Percentiles rank a stretch among this genome's conserved stretches.
phyloP scores from a whole-genome alignment of 2,113 vertebrate species.

The Campylomormyrus tamandua region DNA sequence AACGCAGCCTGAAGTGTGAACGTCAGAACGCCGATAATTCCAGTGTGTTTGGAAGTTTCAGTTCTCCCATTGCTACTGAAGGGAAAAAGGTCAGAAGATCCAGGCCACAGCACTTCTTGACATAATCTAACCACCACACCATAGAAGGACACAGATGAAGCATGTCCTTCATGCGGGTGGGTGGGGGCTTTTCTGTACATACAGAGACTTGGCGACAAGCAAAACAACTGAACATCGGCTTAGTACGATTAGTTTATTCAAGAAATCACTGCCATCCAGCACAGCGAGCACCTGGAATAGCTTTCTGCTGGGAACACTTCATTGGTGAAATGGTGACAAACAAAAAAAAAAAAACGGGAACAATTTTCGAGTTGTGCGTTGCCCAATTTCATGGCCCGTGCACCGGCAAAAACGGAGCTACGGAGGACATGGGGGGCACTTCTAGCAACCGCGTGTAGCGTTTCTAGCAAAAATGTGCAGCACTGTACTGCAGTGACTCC shows the following conservation, averaged over 20 bases:
- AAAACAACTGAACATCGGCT: background rate
- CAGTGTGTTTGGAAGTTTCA: background rate
- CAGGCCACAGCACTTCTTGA: background rate
- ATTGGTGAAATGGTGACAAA: background rate
- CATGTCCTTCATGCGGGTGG: background rate
- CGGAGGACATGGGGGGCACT: background rate
- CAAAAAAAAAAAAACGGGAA: background rate
- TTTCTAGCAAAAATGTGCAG: background rate
- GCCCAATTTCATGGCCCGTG: background rate
- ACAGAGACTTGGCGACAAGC: background rate
- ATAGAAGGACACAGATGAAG: background rate
- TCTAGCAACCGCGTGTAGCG: background rate
- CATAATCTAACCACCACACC: background rate
- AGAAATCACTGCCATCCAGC: conserved; percentile 4
- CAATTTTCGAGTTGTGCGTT: background rate
- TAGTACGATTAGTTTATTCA: conserved; percentile 23
- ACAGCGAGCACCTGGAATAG: background rate
- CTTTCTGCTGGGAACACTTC: background rate
- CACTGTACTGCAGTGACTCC: background rate
- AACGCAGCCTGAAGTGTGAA: background rate
- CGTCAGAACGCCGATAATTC: background rate
- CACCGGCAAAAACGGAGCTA: background rate
- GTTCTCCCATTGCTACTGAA: background rate
- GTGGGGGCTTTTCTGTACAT: background rate
- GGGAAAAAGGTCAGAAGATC: background rate